Percentiles rank a stretch among this genome's conserved stretches.
Conservation (phyloP, 2,888 invertebrate genomes). For the Hydraecia micacea region DNA sequence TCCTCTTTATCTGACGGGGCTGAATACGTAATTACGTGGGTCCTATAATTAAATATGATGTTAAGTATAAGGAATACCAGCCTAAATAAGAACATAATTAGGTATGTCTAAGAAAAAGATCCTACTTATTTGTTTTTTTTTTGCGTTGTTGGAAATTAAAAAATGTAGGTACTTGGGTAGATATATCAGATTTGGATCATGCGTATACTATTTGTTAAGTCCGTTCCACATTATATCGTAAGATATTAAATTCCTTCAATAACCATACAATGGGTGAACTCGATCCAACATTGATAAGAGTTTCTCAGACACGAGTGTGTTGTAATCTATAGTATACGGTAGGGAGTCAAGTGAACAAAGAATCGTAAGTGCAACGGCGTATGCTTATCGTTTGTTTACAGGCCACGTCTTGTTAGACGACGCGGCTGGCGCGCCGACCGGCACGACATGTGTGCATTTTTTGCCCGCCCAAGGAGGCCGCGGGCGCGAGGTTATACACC, state of each 20-base stretch:
- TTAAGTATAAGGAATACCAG: not conserved
- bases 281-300: slow-evolving; percentile 75
- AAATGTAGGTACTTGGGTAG: not conserved
- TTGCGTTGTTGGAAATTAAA: not conserved
- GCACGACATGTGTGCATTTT: slow-evolving; percentile 89
- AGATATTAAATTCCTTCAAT: slow-evolving; percentile 50
- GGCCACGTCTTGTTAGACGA: slow-evolving; percentile 76
- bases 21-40: not conserved
- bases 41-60: not conserved
- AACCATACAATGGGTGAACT: slow-evolving; percentile 67
- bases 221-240: slow-evolving; percentile 13
- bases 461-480: slow-evolving; percentile 91
- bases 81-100: not conserved
- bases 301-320: slow-evolving; percentile 74
- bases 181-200: slow-evolving; percentile 5
- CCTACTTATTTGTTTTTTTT: not conserved
- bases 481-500: slow-evolving; percentile 90
- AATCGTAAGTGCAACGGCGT: slow-evolving; percentile 72
- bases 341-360: slow-evolving; percentile 81
- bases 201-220: not conserved
- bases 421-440: slow-evolving; percentile 76
- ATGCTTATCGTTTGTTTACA: slow-evolving; percentile 83
- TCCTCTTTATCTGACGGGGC: not conserved
- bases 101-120: not conserved
- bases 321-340: slow-evolving; percentile 73